Evolutionary conservation across 2,113 vertebrate genomes (phyloP).

Genomic region (Labeo catla): DNA sequence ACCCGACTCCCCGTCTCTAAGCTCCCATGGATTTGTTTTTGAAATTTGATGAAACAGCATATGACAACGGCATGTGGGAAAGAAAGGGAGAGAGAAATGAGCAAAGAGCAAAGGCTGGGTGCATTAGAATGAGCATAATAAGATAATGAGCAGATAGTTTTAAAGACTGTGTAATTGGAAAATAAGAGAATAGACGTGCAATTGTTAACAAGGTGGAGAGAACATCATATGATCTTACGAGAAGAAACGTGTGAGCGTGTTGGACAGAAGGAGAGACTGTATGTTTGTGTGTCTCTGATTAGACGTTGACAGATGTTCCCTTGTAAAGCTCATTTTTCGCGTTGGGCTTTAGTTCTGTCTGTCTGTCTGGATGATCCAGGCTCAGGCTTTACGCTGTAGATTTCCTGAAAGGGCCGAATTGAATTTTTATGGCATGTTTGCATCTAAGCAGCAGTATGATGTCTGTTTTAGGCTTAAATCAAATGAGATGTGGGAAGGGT

Average conservation of each 20-base stretch:
- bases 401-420: conserved; percentile 38
- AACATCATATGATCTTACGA: not conserved
- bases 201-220: not conserved
- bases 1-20: not conserved
- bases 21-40: conserved; percentile 17
- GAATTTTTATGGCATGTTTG: conserved; percentile 21
- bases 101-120: not conserved
- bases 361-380: conserved; percentile 29
- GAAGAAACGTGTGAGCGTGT: conserved; percentile 32
- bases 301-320: conserved; percentile 65
- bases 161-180: conserved; percentile 2
- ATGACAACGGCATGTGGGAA: conserved; percentile 24
- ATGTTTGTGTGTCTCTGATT: conserved; percentile 55
- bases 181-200: conserved; percentile 9
- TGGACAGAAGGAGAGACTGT: conserved; percentile 21
- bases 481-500: not conserved
- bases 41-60: conserved; percentile 22
- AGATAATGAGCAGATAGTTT: not conserved
- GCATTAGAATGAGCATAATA: not conserved
- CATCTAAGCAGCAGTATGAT: conserved; percentile 23
- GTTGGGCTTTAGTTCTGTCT: conserved; percentile 37
- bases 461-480: conserved; percentile 22
- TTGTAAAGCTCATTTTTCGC: conserved; percentile 60
- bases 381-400: conserved; percentile 23
- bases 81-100: not conserved